Conservation (phyloP, 2,113 vertebrate genomes). For the Steatornis caripensis region DNA sequence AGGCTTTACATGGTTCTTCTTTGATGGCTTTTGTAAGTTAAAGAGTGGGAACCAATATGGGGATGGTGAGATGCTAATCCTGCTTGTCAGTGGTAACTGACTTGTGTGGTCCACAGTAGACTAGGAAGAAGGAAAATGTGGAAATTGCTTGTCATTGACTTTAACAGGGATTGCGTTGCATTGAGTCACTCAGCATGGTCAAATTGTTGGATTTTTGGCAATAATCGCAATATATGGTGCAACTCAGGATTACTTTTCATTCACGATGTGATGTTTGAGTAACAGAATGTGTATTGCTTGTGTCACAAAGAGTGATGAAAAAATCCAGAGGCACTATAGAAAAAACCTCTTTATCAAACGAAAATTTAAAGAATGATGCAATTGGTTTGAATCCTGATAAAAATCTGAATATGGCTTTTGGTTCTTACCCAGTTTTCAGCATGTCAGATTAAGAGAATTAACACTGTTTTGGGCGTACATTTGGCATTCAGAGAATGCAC, state of each 20-base stretch:
- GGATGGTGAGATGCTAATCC: not conserved
- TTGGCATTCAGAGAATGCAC: not conserved
- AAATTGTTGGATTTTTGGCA: not conserved
- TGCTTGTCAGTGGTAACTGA: not conserved
- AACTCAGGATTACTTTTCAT: not conserved
- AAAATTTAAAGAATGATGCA: not conserved
- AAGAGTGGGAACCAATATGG: not conserved
- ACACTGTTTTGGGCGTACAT: not conserved
- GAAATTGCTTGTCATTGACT: not conserved
- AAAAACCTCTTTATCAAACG: not conserved
- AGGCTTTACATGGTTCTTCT: not conserved
- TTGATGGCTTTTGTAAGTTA: not conserved
- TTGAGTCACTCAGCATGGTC: not conserved
- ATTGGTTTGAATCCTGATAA: not conserved
- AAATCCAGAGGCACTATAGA: not conserved
- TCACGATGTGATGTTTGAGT: not conserved
- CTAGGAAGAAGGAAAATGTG: not conserved
- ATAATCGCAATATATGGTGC: not conserved
- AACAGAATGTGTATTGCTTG: not conserved
- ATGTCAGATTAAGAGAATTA: not conserved
- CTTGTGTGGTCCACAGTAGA: not conserved
- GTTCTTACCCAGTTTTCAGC: not conserved
- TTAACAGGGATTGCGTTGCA: not conserved
- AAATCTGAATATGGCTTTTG: not conserved
- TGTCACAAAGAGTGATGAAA: not conserved